Base-by-base conservation (phyloP, 2,888 invertebrate species). In the Cataglyphis livida region DNA sequence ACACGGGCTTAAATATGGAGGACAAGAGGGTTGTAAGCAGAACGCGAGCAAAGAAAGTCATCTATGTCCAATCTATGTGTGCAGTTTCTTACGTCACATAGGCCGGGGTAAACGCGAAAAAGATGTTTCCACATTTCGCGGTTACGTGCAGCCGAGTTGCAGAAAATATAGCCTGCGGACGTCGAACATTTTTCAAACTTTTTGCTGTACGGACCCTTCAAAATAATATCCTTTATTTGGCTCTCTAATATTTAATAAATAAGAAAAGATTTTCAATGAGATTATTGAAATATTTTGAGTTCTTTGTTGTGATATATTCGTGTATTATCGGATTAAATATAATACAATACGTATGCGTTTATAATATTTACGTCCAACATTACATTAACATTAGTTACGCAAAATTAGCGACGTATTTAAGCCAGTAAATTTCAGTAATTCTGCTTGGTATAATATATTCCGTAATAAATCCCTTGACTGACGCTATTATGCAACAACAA, bases 391-490 rank as follows among this genome's bases (percentile, higher is more conserved):
- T 44, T 57, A 59, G 59, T 70, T 78, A 35, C 44, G 21, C 41
- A 12, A 70, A 78, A 71, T 79, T 79, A 79, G 21, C 41, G 28
- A 65, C 5, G 48, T 25, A 70, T 78, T 70, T 78, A 78, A 59
- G 48, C 35, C 59, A 21, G 44, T 48, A 35, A 70, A 71, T 78
- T 78, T 78, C 59, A 70, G 59, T 78, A 70, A 78, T 78, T 71
- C 35, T 78, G 70, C 70, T 70, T 70, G 61, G 44, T 48, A 59
- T 44, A 78, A 61, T 70, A 21, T 44, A 61, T 70, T 44, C 41
- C 18, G 21, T 70, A 70, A 70, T 61, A 78, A 70, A 78, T 78
- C 78, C 68, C 32, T 78, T 78, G 78, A 78, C 70, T 79, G 71
- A 25, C 25, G 51, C 59, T 61, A 70, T 78, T 79, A 76, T 68